Percentiles rank a stretch among this genome's conserved stretches.
phyloP scores from a whole-genome alignment of 2,888 invertebrate genomes.

The Catocala fraxini region DNA sequence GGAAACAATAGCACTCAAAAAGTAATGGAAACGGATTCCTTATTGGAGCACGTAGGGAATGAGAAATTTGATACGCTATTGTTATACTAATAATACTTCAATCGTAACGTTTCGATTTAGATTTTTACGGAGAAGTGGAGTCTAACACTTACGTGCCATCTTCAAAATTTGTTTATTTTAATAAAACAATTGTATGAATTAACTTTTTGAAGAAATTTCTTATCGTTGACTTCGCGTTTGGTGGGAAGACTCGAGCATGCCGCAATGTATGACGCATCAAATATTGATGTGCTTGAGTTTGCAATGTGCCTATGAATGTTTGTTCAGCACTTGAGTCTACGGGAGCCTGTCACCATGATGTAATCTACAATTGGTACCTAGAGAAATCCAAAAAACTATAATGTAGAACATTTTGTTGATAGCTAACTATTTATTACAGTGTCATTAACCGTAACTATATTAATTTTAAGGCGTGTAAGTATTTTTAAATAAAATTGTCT shows the following conservation, averaged over 20 bases:
- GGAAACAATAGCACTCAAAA: not conserved
- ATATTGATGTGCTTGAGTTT: slow-evolving; percentile 62
- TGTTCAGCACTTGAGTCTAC: slow-evolving; percentile 55
- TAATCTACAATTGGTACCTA: slow-evolving; percentile 26
- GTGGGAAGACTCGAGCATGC: slow-evolving; percentile 59
- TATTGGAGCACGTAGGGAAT: slow-evolving; percentile 32
- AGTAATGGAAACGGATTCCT: not conserved
- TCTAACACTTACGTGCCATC: too few relatives aligned
- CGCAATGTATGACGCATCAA: slow-evolving; percentile 62
- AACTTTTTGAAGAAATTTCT: slow-evolving; percentile 42
- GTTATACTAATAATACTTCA: slow-evolving; percentile 18
- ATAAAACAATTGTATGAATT: too few relatives aligned
- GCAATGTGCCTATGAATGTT: slow-evolving; percentile 69
- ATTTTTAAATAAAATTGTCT: too few relatives aligned
- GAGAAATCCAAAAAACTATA: not conserved
- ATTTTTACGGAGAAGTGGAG: too few relatives aligned
- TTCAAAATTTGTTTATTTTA: too few relatives aligned
- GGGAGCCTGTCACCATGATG: slow-evolving; percentile 32
- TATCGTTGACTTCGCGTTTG: slow-evolving; percentile 44
- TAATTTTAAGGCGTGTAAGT: too few relatives aligned
- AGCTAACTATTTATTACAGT: too few relatives aligned
- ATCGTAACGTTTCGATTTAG: too few relatives aligned
- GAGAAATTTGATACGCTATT: slow-evolving; percentile 23
- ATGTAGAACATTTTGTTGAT: too few relatives aligned
- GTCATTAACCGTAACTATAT: too few relatives aligned